These are phyloP conservation scores for Heliconius charithonia DNA, from an alignment of 2,888 invertebrate genomes.

Conservation along the genomic window DNA sequence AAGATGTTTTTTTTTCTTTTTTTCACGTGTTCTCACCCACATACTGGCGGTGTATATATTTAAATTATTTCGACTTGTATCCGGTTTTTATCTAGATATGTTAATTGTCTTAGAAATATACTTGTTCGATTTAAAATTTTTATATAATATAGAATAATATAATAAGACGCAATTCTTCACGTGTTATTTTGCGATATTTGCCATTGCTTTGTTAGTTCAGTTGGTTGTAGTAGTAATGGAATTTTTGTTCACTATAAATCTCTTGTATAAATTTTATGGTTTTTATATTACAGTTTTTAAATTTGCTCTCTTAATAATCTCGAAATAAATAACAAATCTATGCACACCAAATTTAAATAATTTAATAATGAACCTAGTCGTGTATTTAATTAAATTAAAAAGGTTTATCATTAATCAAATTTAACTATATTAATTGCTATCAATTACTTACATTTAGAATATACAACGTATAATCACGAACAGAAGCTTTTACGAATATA, in stretches of 20 bases:
- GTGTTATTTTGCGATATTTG: slow-evolving; percentile 2
- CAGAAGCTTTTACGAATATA: slow-evolving; percentile 2
- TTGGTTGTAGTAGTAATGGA: background rate
- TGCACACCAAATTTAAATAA: background rate
- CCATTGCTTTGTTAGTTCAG: background rate
- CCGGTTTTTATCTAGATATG: slow-evolving; percentile 5
- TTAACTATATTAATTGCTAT: background rate
- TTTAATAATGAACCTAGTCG: background rate
- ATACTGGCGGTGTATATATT: background rate
- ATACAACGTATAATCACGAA: background rate
- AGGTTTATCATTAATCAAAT: background rate
- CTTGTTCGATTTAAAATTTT: background rate
- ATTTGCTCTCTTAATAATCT: background rate
- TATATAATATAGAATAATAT: background rate
- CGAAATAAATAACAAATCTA: background rate
- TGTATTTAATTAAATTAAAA: slow-evolving; percentile 1
- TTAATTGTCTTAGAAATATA: background rate
- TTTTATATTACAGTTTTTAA: background rate
- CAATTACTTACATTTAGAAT: background rate
- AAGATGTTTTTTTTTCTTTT: background rate
- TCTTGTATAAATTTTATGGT: too few species aligned
- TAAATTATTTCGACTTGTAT: background rate
- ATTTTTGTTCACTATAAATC: background rate
- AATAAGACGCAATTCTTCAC: background rate
- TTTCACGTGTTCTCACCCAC: background rate